These are phyloP conservation scores for Percina caprodes DNA, from an alignment of 2,113 vertebrate genomes.

Conservation along the genomic window DNA sequence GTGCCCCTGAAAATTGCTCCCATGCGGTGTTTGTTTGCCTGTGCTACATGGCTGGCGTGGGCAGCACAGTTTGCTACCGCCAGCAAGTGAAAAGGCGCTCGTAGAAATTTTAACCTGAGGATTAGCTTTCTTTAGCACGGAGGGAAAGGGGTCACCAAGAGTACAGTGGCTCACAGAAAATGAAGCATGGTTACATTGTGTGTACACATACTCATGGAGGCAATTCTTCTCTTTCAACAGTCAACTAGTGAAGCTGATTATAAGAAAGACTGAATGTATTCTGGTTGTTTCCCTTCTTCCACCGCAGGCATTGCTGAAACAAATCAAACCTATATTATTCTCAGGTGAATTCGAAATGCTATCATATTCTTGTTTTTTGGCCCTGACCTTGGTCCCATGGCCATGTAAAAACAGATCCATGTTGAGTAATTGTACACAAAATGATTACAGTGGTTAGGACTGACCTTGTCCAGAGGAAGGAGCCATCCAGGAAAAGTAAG, in stretches of 20 bases:
- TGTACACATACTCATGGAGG: not conserved
- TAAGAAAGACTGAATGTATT: too few relatives aligned
- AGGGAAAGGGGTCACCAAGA: conserved; percentile 1
- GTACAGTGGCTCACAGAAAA: conserved; percentile 16
- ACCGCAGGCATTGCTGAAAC: not conserved
- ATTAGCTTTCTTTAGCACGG: conserved; percentile 13
- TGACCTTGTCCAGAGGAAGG: conserved; percentile 24
- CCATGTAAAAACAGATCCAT: conserved; percentile 42
- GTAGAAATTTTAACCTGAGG: conserved; percentile 32
- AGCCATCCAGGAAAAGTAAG: conserved; percentile 18
- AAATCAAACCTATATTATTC: conserved; percentile 9
- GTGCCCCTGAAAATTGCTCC: conserved; percentile 59
- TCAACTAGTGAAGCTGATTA: too few relatives aligned
- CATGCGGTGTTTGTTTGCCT: conserved; percentile 62
- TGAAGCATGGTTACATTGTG: not conserved
- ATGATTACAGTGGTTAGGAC: conserved; percentile 51
- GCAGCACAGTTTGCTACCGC: conserved; percentile 12
- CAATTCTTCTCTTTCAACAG: not conserved
- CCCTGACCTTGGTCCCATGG: conserved; percentile 20
- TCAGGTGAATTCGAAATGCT: not conserved
- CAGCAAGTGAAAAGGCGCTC: not conserved
- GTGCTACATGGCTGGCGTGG: conserved; percentile 5
- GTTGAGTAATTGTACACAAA: conserved; percentile 47
- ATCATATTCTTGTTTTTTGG: not conserved
- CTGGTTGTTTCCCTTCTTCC: not conserved